A percentile compares a stretch with the other conserved stretches of the same genome.
These are phyloP conservation scores for Lordiphosa collinella DNA, from an alignment of 1,140 invertebrate genomes.

Conservation along the genomic window DNA sequence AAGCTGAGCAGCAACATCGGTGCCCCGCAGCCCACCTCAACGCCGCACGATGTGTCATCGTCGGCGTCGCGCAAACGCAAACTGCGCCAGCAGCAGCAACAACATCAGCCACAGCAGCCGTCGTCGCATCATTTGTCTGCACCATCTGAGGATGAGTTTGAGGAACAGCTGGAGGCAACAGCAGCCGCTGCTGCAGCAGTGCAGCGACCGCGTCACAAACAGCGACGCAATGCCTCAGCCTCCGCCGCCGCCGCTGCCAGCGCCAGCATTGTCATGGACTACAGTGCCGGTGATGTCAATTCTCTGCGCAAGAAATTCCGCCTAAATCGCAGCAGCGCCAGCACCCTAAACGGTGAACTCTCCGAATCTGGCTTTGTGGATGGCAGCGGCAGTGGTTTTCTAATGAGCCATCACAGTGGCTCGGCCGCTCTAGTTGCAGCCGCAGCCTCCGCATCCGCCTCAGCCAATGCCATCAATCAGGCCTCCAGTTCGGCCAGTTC, in stretches of 20 bases:
- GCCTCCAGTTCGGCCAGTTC: constrained; percentile 30
- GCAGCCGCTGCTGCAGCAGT: constrained; percentile 12
- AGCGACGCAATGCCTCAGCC: constrained; percentile 43
- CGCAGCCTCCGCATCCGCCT: neutral
- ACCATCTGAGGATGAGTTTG: constrained; percentile 18
- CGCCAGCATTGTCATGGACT: constrained; percentile 61
- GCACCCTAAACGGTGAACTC: constrained; percentile 16
- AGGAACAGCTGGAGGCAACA: constrained; percentile 1
- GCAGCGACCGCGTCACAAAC: constrained; percentile 53
- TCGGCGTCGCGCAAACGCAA: constrained; percentile 54
- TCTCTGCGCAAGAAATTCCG: constrained; percentile 78
- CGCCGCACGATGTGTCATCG: constrained; percentile 43
- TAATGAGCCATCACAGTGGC: constrained; percentile 38
- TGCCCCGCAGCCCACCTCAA: constrained; percentile 59
- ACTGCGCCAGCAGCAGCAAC: constrained; percentile 54
- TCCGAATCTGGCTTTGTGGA: constrained; percentile 75
- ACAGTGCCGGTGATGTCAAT: constrained; percentile 59
- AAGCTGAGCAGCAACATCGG: constrained; percentile 58
- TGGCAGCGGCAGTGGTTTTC: constrained; percentile 52
- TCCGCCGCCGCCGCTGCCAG: constrained; percentile 36
- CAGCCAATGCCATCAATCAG: too few relatives aligned
- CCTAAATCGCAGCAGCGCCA: constrained; percentile 50
- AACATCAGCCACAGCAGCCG: constrained; percentile 35
- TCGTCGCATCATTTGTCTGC: constrained; percentile 21
- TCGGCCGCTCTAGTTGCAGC: neutral